Conservation (phyloP, 2,113 vertebrate species). For the Ophthalmolycus amberensis region DNA sequence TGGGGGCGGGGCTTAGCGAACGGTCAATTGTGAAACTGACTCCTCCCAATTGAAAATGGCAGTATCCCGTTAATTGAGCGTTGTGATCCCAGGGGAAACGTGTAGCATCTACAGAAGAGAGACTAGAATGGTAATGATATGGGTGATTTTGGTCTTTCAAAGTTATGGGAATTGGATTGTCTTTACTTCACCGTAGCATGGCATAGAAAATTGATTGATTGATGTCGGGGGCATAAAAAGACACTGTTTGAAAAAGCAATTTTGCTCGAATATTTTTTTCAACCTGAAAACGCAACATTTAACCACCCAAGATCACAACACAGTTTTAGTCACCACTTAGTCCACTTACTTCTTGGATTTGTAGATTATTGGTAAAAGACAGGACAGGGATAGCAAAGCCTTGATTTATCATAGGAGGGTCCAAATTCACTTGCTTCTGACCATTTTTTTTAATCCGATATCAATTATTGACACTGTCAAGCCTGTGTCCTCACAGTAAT, state of each 20-base stretch:
- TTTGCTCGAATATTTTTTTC: slow-evolving; percentile 32
- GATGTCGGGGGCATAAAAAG: slow-evolving; percentile 57
- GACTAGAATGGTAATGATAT: slow-evolving; percentile 22
- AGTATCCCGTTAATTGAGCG: slow-evolving; percentile 15
- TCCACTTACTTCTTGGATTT: slow-evolving; percentile 27
- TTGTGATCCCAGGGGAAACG: slow-evolving; percentile 43
- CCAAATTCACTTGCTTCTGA: slow-evolving; percentile 21
- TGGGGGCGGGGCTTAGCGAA: slow-evolving; percentile 2
- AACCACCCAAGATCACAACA: slow-evolving; percentile 49
- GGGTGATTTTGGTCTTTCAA: slow-evolving; percentile 72
- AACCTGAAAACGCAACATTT: slow-evolving; percentile 44
- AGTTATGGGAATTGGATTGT: slow-evolving; percentile 77
- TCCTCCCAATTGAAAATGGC: slow-evolving; percentile 15
- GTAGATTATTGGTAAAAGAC: slow-evolving; percentile 16
- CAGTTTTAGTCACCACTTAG: slow-evolving; percentile 7
- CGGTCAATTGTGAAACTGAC: slow-evolving; percentile 23
- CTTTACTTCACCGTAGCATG: slow-evolving; percentile 70
- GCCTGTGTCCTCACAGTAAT: slow-evolving; percentile 26
- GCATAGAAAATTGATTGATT: slow-evolving; percentile 76
- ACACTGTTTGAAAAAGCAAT: slow-evolving; percentile 49
- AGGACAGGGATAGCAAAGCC: slow-evolving; percentile 14
- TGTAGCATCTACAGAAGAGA: slow-evolving; percentile 28
- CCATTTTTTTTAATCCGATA: slow-evolving; percentile 2
- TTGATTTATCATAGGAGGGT: slow-evolving; percentile 22
- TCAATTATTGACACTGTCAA: slow-evolving; percentile 1